Evolutionary conservation across 2,797 vertebrate genomes (phyloP).

Genomic region (Sebastes itinus): DNA sequence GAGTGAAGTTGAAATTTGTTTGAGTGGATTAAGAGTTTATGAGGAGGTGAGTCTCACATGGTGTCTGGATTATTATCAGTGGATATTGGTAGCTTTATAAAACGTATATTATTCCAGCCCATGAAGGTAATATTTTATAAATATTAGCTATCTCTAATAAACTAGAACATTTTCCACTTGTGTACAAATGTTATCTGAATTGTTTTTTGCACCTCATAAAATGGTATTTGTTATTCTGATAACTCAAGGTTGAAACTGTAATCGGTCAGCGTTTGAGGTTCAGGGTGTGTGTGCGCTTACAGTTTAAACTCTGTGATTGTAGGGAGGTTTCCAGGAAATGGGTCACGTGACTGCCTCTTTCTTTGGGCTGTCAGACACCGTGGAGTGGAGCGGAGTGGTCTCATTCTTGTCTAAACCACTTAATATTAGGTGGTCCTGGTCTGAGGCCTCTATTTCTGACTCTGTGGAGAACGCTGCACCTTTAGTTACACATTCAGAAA

Average conservation of each 20-base stretch:
- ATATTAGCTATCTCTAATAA: not conserved
- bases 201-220: not conserved
- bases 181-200: not conserved
- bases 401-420: conserved; percentile 59
- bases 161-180: not conserved
- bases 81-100: not conserved
- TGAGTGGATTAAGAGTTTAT: conserved; percentile 10
- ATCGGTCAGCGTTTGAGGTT: conserved; percentile 24
- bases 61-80: not conserved
- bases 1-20: conserved; percentile 11
- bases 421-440: conserved; percentile 47
- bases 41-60: conserved; percentile 2
- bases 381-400: conserved; percentile 17
- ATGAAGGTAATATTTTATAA: not conserved
- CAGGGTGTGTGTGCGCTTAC: not conserved
- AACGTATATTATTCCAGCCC: not conserved
- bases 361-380: conserved; percentile 2
- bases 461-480: conserved; percentile 37
- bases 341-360: conserved; percentile 16
- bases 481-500: conserved; percentile 33
- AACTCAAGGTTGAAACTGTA: conserved; percentile 5
- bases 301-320: conserved; percentile 45
- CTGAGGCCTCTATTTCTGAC: conserved; percentile 34
- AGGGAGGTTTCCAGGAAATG: conserved; percentile 55
- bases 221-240: not conserved